Percentiles rank a stretch among this genome's conserved stretches.
Conservation (phyloP, 64 coral and sea anemone genomes). For the Anthopleura sola region DNA sequence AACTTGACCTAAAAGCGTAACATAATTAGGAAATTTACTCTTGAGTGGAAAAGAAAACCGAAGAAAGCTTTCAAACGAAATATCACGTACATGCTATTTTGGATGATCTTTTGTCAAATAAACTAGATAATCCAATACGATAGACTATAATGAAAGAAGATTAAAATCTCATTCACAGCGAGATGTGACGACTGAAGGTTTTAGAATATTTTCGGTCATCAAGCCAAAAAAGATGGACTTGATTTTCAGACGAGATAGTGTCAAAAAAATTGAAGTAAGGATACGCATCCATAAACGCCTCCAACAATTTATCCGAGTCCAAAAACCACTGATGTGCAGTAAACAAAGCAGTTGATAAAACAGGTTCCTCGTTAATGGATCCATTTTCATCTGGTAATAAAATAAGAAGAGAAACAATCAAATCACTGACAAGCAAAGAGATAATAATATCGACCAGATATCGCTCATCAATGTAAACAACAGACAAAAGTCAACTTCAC, state of each 20-base stretch:
- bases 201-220: not conserved
- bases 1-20: not conserved
- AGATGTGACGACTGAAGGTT: not conserved
- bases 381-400: constrained; percentile 65
- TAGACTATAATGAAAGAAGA: not conserved
- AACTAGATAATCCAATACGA: not conserved
- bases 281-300: constrained; percentile 80
- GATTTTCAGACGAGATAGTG: too few relatives aligned
- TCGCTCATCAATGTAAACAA: not conserved
- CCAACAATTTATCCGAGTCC: constrained; percentile 65
- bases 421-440: not conserved
- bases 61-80: not conserved
- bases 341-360: constrained; percentile 72
- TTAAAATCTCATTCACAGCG: constrained; percentile 3
- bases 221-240: not conserved
- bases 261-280: not conserved
- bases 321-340: constrained; percentile 86
- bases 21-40: not conserved
- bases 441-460: not conserved
- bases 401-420: not conserved
- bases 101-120: not conserved
- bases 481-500: not conserved
- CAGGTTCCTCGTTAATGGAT: constrained; percentile 40
- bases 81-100: not conserved
- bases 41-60: not conserved